Base-by-base conservation (phyloP, 1,140 invertebrate species). In the Drosophila bifasciata region DNA sequence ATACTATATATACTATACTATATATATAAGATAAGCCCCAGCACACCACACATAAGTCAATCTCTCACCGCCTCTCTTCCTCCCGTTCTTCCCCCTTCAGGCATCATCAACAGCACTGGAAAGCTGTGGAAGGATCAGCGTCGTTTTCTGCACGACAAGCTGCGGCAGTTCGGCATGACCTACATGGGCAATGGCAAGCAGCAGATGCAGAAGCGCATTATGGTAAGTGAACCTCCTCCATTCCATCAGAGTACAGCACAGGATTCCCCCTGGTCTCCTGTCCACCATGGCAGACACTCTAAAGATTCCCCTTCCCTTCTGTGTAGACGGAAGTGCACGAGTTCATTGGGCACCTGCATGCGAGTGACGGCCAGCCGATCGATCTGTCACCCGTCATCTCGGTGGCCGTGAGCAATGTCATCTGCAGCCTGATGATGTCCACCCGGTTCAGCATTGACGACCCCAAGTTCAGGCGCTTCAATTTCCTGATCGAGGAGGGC, bases 51-150 rank as follows among this genome's bases (percentile, higher is more conserved):
- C 43, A 32, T 36, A 46, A 25, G 13, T 25, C 40, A 28, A 21
- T 17, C 36, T n/a, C 36, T 17, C 19, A 16, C 46, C 28, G 28
- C 28, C 28, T 32, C n/a, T 39, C 11, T 17, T 17, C 25, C 11
- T 11, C 19, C 25, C 5, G 8, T 3, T 43, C 32, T 15, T 25
- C 16, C 16, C n/a, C n/a, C n/a, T n/a, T n/a, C 92, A 98, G 98
- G 98, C 79, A 95, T 98, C 64, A 95, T 98, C 75, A 98, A 98
- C 91, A 96, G 96, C 58, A 96, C 97, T 69, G 98, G 98, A 50
- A 94, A 95, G 59, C 92, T 98, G 76, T 99, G 98, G 98, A 97
- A 97, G 90, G 96, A 97, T 72, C 97, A 99, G 90, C 93, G 98
- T 53, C 94, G 95, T 64, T 99, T 99, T 92, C 93, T 99, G 11